phyloP scores from a whole-genome alignment of 2,888 invertebrate genomes.

The Neoscelio sp. region DNA sequence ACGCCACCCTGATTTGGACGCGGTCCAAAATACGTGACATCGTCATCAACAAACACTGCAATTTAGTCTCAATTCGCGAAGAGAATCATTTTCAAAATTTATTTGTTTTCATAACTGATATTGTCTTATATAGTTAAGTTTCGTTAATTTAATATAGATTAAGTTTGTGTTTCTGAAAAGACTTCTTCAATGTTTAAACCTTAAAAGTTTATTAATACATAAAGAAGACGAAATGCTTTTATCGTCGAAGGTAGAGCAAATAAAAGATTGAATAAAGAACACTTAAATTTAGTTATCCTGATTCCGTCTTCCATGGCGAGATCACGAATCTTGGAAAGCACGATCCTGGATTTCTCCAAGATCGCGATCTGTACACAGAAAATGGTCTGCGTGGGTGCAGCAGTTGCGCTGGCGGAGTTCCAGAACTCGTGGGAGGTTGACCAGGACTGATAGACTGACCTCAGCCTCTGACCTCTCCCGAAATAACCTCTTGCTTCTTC shows the following conservation, averaged over 20 bases:
- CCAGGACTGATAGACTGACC: slow-evolving; percentile 82
- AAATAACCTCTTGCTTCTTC: slow-evolving; percentile 77
- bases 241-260: slow-evolving; percentile 39
- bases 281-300: slow-evolving; percentile 63
- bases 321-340: slow-evolving; percentile 67
- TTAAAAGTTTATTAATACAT: neutral
- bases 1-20: slow-evolving; percentile 66
- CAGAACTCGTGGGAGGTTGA: slow-evolving; percentile 82
- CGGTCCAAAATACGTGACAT: slow-evolving; percentile 64
- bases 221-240: slow-evolving; percentile 35
- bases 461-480: slow-evolving; percentile 83
- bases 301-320: no score
- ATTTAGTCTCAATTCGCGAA: slow-evolving; percentile 37
- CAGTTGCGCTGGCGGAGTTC: slow-evolving; percentile 77
- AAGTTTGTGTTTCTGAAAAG: neutral
- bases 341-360: slow-evolving; percentile 65
- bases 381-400: slow-evolving; percentile 66
- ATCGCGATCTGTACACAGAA: slow-evolving; percentile 67
- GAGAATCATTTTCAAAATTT: slow-evolving; percentile 49
- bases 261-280: slow-evolving; percentile 51
- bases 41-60: slow-evolving; percentile 60
- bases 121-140: no score
- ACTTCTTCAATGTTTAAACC: neutral
- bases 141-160: neutral
- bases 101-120: slow-evolving; percentile 25